These are phyloP conservation scores for Pterocles burchelli DNA, from an alignment of 2,113 vertebrate species.

Conservation along the genomic window DNA sequence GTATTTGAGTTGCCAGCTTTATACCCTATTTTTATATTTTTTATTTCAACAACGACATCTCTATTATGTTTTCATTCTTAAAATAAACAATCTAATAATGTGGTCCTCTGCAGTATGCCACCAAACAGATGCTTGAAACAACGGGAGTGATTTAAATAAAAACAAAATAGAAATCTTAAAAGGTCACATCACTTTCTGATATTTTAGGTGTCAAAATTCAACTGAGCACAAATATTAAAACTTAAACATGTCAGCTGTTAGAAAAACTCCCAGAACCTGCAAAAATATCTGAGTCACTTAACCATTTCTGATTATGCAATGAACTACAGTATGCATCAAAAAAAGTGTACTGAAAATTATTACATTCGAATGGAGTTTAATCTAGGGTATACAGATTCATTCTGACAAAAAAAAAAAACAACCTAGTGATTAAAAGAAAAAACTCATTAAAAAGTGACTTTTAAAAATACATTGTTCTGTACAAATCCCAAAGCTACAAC, in stretches of 20 bases:
- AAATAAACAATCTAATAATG: slow-evolving; percentile 29
- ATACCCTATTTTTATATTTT: not conserved
- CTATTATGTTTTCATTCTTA: not conserved
- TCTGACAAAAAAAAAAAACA: not conserved
- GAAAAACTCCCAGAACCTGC: not conserved
- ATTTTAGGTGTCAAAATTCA: slow-evolving; percentile 35
- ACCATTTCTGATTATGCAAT: not conserved
- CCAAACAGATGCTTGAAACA: slow-evolving; percentile 24
- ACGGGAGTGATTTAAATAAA: not conserved
- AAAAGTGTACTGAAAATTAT: not conserved
- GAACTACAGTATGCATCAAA: not conserved
- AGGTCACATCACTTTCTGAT: slow-evolving; percentile 35
- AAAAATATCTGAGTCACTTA: not conserved
- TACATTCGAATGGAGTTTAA: not conserved
- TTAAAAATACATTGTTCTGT: not conserved
- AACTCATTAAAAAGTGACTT: not conserved
- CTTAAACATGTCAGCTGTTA: not conserved
- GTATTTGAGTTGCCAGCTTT: not conserved
- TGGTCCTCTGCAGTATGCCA: not conserved
- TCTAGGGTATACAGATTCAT: not conserved
- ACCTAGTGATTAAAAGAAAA: not conserved
- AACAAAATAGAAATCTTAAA: slow-evolving; percentile 30
- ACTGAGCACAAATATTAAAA: slow-evolving; percentile 29
- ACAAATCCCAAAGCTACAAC: not conserved
- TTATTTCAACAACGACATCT: not conserved